These are phyloP conservation scores for Stichopus horrens DNA, from an alignment of 53 echinoderm and acorn worm species.

Conservation along the genomic window DNA sequence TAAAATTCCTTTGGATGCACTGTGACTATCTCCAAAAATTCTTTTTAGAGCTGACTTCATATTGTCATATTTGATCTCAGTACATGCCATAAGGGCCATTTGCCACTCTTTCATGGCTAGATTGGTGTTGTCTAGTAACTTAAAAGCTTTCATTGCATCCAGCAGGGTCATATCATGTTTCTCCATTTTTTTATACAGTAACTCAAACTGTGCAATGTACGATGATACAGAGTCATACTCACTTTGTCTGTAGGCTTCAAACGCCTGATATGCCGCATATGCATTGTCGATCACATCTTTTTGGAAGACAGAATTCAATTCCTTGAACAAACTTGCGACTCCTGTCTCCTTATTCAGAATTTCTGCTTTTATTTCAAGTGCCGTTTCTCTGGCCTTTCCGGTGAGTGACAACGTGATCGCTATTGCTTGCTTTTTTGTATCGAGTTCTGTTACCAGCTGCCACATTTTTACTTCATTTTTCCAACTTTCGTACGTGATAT, in stretches of 20 bases:
- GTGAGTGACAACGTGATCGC: background rate
- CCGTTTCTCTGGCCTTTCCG: slow-evolving; percentile 26
- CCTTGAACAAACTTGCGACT: background rate
- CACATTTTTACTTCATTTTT: slow-evolving; percentile 15
- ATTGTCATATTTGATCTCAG: slow-evolving; percentile 33
- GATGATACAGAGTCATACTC: background rate
- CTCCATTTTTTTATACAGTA: background rate
- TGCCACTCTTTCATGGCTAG: slow-evolving; percentile 24
- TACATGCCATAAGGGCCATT: slow-evolving; percentile 40
- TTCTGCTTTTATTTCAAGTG: background rate
- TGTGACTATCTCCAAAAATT: slow-evolving; percentile 24
- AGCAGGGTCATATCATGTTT: background rate
- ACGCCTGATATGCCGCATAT: background rate
- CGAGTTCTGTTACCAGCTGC: background rate
- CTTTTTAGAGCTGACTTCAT: slow-evolving; percentile 44
- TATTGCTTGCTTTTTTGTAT: background rate
- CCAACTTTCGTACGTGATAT: background rate
- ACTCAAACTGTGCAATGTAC: slow-evolving; percentile 16
- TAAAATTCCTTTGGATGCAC: background rate
- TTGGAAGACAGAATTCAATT: background rate
- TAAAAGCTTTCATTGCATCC: slow-evolving; percentile 6
- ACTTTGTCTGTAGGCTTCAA: background rate
- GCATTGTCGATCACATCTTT: slow-evolving; percentile 27
- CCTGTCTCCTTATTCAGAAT: background rate
- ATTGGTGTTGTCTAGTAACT: slow-evolving; percentile 14